These are phyloP conservation scores for Aphyosemion australe DNA, from an alignment of 2,113 vertebrate genomes.

Conservation along the genomic window DNA sequence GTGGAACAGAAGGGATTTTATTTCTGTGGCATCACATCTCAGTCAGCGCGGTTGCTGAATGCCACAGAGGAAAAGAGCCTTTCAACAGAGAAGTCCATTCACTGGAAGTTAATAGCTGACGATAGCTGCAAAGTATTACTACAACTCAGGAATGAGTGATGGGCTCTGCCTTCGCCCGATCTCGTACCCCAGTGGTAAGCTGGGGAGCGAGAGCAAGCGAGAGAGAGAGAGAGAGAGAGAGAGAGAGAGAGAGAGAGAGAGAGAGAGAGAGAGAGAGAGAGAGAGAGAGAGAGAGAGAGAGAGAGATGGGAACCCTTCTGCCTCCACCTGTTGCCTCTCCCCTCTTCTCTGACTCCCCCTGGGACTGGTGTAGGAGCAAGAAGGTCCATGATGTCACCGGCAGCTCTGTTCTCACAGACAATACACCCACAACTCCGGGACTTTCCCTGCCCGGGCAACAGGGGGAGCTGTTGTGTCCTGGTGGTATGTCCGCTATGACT, in stretches of 20 bases:
- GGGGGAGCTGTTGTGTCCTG: conserved; percentile 80
- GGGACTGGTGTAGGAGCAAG: conserved; percentile 51
- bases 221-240: neutral
- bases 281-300: neutral
- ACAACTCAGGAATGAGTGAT: conserved; percentile 29
- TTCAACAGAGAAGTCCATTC: conserved; percentile 49
- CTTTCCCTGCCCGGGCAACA: conserved; percentile 75
- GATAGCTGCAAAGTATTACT: conserved; percentile 40
- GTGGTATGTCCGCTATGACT: conserved; percentile 78
- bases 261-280: neutral
- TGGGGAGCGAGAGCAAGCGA: no score
- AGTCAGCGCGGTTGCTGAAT: conserved; percentile 35
- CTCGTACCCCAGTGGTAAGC: neutral
- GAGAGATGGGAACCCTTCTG: conserved; percentile 6
- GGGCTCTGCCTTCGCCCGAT: neutral
- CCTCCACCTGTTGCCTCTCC: conserved; percentile 58
- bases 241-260: neutral
- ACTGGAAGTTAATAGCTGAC: conserved; percentile 39
- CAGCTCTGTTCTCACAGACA: conserved; percentile 68
- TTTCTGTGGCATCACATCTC: conserved; percentile 32
- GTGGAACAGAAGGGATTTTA: conserved; percentile 15
- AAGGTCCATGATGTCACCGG: conserved; percentile 69
- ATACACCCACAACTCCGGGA: conserved; percentile 77
- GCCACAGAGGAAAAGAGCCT: conserved; percentile 3
- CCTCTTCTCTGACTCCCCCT: conserved; percentile 10